phyloP scores from a whole-genome alignment of 2,797 vertebrate species.

The Morus bassanus region DNA sequence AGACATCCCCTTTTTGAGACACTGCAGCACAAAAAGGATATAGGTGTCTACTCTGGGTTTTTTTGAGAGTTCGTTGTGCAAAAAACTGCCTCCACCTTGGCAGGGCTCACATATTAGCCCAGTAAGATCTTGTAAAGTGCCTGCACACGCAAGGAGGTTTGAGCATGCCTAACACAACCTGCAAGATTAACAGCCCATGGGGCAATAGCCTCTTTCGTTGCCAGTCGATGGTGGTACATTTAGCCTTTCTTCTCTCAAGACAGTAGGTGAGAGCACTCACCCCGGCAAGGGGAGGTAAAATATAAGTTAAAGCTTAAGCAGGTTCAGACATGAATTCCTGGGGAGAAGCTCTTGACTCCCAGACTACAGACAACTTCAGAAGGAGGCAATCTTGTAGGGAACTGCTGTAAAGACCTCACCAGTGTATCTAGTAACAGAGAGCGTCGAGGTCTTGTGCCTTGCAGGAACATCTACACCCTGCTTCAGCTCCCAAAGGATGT shows the following conservation, averaged over 20 bases:
- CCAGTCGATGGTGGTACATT: neutral
- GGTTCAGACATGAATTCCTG: neutral
- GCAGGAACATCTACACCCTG: neutral
- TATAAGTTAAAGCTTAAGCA: neutral
- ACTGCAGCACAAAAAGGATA: neutral
- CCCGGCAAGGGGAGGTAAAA: neutral
- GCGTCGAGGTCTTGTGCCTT: neutral
- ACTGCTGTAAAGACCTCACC: neutral
- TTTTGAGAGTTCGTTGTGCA: neutral
- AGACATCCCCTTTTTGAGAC: neutral
- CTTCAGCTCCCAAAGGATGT: neutral
- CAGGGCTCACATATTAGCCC: neutral
- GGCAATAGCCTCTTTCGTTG: neutral
- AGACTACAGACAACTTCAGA: neutral
- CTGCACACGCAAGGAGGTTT: neutral
- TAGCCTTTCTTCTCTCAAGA: neutral
- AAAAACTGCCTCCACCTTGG: neutral
- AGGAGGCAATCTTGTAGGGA: neutral
- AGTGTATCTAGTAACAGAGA: neutral
- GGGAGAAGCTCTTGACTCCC: neutral
- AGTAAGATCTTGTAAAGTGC: neutral
- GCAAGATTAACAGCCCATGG: neutral
- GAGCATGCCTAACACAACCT: neutral
- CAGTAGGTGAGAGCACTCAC: neutral
- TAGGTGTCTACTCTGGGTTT: neutral